Evolutionary conservation across 2,797 vertebrate genomes (phyloP).

Genomic region (Cuculus canorus): DNA sequence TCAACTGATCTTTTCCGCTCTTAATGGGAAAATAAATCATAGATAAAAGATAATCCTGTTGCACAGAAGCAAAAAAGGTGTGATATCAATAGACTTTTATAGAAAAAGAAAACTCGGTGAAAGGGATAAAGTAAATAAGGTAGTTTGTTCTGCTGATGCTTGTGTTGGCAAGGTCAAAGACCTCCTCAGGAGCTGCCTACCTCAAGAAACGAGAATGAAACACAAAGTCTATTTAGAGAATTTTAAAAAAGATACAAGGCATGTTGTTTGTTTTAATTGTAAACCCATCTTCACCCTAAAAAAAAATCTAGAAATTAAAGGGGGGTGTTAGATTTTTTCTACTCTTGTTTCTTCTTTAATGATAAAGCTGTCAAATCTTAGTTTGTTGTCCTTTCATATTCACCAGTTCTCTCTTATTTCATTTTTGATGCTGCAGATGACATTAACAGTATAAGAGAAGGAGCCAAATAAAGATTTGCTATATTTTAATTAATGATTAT

Average conservation of each 20-base stretch:
- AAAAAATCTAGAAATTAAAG: neutral
- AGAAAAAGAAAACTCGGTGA: slow-evolving; percentile 39
- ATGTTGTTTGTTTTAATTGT: neutral
- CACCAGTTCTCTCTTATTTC: slow-evolving; percentile 35
- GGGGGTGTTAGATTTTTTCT: slow-evolving; percentile 1
- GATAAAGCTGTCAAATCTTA: slow-evolving; percentile 43
- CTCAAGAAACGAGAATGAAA: slow-evolving; percentile 48
- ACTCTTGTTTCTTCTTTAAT: slow-evolving; percentile 34
- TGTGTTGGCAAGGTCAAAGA: slow-evolving; percentile 18
- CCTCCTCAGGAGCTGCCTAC: slow-evolving; percentile 37
- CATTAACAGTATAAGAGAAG: slow-evolving; percentile 35
- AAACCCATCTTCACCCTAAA: neutral
- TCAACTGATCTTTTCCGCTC: slow-evolving; percentile 73
- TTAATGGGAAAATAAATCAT: slow-evolving; percentile 80
- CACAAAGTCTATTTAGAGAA: neutral
- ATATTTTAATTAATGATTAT: slow-evolving; percentile 61
- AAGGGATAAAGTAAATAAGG: slow-evolving; percentile 67
- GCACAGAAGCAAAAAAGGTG: slow-evolving; percentile 73
- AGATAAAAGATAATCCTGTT: slow-evolving; percentile 78
- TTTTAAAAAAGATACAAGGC: neutral
- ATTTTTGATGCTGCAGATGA: slow-evolving; percentile 59
- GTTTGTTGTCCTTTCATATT: slow-evolving; percentile 4
- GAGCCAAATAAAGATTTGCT: slow-evolving; percentile 52
- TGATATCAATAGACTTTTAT: slow-evolving; percentile 62
- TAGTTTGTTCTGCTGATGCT: slow-evolving; percentile 59